Conservation (phyloP, 2,113 vertebrate species). For the Lampris incognitus region DNA sequence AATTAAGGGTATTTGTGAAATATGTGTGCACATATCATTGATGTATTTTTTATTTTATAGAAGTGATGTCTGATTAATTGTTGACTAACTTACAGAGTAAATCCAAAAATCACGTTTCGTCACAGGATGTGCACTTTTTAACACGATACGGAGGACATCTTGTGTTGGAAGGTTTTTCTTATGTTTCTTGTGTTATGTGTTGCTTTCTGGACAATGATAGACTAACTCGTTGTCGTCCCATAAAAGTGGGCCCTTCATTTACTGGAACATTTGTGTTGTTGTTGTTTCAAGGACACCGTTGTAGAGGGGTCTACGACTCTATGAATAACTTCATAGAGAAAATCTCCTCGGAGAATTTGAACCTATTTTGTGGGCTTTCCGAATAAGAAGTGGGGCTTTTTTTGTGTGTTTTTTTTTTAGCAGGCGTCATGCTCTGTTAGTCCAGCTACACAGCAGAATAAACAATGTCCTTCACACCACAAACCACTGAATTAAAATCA, state of each 20-base stretch:
- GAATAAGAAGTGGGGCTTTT: slow-evolving; percentile 11
- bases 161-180: too few relatives aligned
- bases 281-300: slow-evolving; percentile 5
- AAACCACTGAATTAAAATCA: not conserved
- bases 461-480: not conserved
- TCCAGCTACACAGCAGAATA: not conserved
- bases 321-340: not conserved
- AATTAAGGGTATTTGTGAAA: too few relatives aligned
- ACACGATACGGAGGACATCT: too few relatives aligned
- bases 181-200: too few relatives aligned
- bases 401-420: not conserved
- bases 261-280: not conserved
- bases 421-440: not conserved
- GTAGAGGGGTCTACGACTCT: slow-evolving; percentile 4
- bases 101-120: too few relatives aligned
- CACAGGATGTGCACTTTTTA: too few relatives aligned
- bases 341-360: slow-evolving; percentile 3
- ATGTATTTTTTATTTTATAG: too few relatives aligned
- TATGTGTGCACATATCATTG: too few relatives aligned
- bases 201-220: not conserved
- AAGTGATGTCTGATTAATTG: too few relatives aligned
- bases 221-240: slow-evolving; percentile 10
- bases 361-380: not conserved
- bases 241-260: slow-evolving; percentile 8
- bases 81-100: too few relatives aligned